Evolutionary conservation across 2,888 invertebrate genomes (phyloP).

Genomic region (Agriopis aurantiaria): DNA sequence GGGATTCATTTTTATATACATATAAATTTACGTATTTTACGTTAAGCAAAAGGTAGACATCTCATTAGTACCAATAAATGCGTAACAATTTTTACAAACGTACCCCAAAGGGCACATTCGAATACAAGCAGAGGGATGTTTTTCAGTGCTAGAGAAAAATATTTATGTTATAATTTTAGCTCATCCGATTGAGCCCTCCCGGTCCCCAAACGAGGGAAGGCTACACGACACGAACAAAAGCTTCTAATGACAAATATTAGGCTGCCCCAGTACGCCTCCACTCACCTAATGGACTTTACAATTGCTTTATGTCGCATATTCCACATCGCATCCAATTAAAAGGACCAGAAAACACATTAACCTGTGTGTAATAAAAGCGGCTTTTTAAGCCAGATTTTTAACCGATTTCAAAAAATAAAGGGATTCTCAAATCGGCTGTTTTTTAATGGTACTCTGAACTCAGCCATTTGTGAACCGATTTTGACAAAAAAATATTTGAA

Average conservation of each 20-base stretch:
- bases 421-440: neutral
- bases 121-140: constrained; percentile 67
- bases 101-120: constrained; percentile 72
- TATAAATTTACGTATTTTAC: no score
- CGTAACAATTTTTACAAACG: constrained; percentile 19
- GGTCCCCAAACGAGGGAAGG: constrained; percentile 57
- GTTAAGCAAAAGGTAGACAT: neutral
- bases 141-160: constrained; percentile 61
- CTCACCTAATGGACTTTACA: constrained; percentile 78
- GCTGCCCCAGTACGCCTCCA: constrained; percentile 63
- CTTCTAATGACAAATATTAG: constrained; percentile 82
- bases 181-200: constrained; percentile 65
- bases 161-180: constrained; percentile 75
- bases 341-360: constrained; percentile 61
- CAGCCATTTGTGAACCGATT: no score
- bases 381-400: constrained; percentile 30
- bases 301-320: constrained; percentile 67
- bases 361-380: constrained; percentile 50
- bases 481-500: no score
- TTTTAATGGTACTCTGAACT: neutral
- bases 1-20: no score
- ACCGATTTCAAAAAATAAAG: neutral
- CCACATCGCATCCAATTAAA: constrained; percentile 68
- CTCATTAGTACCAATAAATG: constrained; percentile 12
- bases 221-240: constrained; percentile 71